phyloP scores from a whole-genome alignment of 1,140 invertebrate genomes.

The Heterodera schachtii region DNA sequence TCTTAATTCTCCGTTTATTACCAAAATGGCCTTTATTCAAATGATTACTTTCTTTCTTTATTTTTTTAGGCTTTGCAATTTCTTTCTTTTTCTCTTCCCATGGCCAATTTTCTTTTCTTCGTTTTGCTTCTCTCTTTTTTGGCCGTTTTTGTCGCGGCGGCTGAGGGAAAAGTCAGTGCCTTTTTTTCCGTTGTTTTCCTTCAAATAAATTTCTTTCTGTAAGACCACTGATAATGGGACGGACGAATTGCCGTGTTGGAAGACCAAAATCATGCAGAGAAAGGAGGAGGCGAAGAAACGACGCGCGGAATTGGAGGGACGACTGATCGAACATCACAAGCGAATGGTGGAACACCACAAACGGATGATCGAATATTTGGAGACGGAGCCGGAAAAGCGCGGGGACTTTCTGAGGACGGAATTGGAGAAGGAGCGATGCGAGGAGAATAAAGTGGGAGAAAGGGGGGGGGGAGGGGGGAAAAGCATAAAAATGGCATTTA shows the following conservation, averaged over 20 bases:
- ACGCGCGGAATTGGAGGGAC: background rate
- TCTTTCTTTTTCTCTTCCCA: no score
- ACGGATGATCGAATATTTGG: background rate
- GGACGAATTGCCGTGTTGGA: background rate
- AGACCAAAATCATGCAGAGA: background rate
- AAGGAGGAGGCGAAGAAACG: background rate
- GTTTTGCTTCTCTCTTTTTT: constrained; percentile 5
- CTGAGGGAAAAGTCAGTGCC: background rate
- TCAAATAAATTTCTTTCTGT: no score
- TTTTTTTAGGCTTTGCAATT: background rate
- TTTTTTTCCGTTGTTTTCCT: no score
- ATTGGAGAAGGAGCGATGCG: background rate
- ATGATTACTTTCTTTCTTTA: background rate
- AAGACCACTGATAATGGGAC: background rate
- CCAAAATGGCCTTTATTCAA: background rate
- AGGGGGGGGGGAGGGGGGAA: no score
- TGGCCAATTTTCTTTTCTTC: background rate
- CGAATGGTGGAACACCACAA: background rate
- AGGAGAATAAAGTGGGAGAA: background rate
- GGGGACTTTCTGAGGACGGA: background rate
- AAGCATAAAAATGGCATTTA: background rate
- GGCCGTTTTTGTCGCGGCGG: background rate
- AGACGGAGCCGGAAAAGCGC: background rate
- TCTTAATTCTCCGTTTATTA: no score
- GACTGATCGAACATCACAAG: background rate